Evolutionary conservation across 2,888 invertebrate genomes (phyloP), one percentile per base, ranked within the genome.

Genomic region (Rotaria socialis): DNA sequence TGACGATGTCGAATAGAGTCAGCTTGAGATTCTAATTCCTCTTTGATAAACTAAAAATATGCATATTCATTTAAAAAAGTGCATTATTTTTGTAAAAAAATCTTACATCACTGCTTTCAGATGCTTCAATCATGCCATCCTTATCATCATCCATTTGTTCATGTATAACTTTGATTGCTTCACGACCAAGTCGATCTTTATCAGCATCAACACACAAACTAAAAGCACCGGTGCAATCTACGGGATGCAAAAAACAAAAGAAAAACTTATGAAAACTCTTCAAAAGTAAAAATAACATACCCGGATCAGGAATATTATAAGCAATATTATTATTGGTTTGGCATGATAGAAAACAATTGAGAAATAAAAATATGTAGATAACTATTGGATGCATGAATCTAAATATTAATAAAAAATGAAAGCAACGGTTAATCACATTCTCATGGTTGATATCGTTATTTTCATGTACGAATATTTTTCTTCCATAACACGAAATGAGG

Each of bases 71-170:
- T 27, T 5, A 27, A 7, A 27, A 27, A 4, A 24, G 1, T 55
- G 6, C n/a, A 52, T n/a, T 5, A 67, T 47, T 50, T 50, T 50
- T 50, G 14, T 11, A 50, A 50, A 50, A 50, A 50, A 41, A 27
- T 84, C 41, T 27, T 74, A 86, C 86, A 11, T 87, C 87, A 85
- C 58, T 85, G 35, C 85, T 85, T 74, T 87, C 87, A 50, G 85
- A 58, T 55, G 84, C 43, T 84, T 87, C 85, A 74, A 87, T 56
- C 43, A 75, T 84, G 22, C 87, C 87, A 85, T 87, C 87, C 67
- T 80, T 80, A n/a, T 87, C 87, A 85, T 87, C 87, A 56, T 87
- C 87, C 85, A 87, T 85, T 84, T 87, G 85, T 56, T 87, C 87
- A 55, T 87, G 87, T 22, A 87, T 60, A 50, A 35, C 80, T 87